Base-by-base conservation (phyloP, 2,888 invertebrate genomes). In the Beris morrisii region DNA sequence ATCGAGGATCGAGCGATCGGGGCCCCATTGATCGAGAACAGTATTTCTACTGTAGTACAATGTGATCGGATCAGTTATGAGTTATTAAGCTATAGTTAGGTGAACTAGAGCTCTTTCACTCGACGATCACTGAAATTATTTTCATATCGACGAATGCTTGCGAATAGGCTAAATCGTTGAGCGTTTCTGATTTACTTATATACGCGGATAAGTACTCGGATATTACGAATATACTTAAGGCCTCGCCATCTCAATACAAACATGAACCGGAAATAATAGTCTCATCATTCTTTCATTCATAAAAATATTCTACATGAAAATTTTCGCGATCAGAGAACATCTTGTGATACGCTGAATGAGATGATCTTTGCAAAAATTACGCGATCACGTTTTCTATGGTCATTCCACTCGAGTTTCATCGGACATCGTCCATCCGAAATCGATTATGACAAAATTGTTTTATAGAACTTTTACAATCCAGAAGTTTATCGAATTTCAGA, bases 31-130 rank as follows among this genome's bases (percentile, higher is more conserved):
- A 61, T 61, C 52, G 50, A 61, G 32, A 52, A 38, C 38, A 38
- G 38, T 38, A 61, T 61, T 61, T 52, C 12, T 4, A 30, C n/a
- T 30, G 59, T 55, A 59, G 58, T 67, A 38, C 64, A 64, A 54
- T 65, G 22, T 54, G 58, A 66, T 66, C 59, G 57, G 50, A 64
- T 67, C 54, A 59, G 64, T 67, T 67, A 54, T 67, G 64, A 59
- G 59, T 67, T 63, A 58, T 57, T 54, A 57, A 63, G 56, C 50
- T 61, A 61, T 61, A 61, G 32, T 61, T 61, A 61, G 61, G n/a
- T 22, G 38, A 22, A 32, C 50, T 31, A 61, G 28, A 22, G 7
- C 38, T 15, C 38, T 48, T 48, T n/a, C 48, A 48, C 48, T 48
- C 15, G 48, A 38, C 38, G 38, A 38, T 38, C 38, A 9, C 38